Base-by-base conservation (phyloP, 2,888 invertebrate species). In the Micropterix aruncella region DNA sequence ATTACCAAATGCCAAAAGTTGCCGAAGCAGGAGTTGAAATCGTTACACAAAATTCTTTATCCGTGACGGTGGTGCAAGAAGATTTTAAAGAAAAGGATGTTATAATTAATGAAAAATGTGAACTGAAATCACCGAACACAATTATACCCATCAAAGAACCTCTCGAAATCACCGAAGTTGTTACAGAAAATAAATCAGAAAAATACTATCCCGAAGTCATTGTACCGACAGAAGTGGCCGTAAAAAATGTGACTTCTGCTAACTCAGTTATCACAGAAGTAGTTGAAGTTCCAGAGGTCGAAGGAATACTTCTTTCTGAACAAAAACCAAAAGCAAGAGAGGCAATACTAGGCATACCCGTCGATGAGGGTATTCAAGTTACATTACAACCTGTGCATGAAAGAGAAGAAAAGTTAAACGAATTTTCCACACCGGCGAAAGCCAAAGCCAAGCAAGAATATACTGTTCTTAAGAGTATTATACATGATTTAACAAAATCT, bases 201-300 rank as follows among this genome's bases (percentile, higher is more conserved):
- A 85, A 85, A 63, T 84, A 83, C 57, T 78, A 83, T 57, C 85
- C 86, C 2, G 83, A 86, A 61, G 61, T 83, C 42, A 81, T 86
- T 56, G 85, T 86, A 2, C 80, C 86, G 1, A 86, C 86, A 2
- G 86, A 87, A 73, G 71, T 76, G 7, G 87, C 86, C 2, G 75
- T 73, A 17, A 70, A 76, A 58, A 71, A 75, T 46, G 61, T 86
- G 1, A 66, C 80, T 19, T 68, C 80, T 9, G 80, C 81, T 50
- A 79, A 77, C 56, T 78, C 80, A 58, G 59, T 80, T 39, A 61
- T 76, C 3, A 80, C 80, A 14, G 74, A 79, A 61, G 74, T 79
- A 56, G 77, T 75, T 52, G 61, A 79, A 53, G 72, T 79, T 1
- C 77, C 80, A 47, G 86, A 86, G 62, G 73, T 74, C 48, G 84